A percentile compares a stretch with the other conserved stretches of the same genome.
Evolutionary conservation across 2,113 vertebrate genomes (phyloP).

Genomic region (Pitta sordida): DNA sequence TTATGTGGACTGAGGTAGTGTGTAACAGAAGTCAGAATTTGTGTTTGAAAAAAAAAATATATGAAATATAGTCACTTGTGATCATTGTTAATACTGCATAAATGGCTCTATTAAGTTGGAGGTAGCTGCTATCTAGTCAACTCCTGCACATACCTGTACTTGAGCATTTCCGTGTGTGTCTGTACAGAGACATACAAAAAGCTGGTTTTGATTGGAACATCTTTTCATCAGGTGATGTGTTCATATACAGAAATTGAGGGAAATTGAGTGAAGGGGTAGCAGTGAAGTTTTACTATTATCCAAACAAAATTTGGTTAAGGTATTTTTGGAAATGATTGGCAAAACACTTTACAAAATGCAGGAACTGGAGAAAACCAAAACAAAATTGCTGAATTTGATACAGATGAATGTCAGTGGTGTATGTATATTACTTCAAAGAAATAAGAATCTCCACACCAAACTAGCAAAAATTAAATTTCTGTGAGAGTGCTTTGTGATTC

Average conservation of each 20-base stretch:
- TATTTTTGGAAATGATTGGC: neutral
- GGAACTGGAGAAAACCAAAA: neutral
- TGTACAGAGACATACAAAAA: neutral
- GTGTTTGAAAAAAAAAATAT: accelerated
- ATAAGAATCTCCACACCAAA: neutral
- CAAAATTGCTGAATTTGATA: neutral
- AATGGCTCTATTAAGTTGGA: neutral
- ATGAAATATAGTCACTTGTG: neutral
- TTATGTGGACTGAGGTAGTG: neutral
- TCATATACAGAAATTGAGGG: neutral
- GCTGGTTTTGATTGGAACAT: neutral
- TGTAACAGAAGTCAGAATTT: neutral
- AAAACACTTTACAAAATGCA: neutral
- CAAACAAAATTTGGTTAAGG: neutral
- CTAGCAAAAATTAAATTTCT: neutral
- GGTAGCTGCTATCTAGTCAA: neutral
- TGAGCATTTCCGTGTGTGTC: neutral
- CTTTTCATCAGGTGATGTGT: neutral
- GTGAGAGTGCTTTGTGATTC: neutral
- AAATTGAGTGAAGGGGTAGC: neutral
- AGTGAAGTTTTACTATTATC: neutral
- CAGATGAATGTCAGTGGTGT: neutral
- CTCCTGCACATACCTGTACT: neutral
- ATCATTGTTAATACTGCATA: neutral
- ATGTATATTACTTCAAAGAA: neutral